These are phyloP conservation scores for Protonibea diacanthus DNA, from an alignment of 2,797 vertebrate species.

Conservation along the genomic window DNA sequence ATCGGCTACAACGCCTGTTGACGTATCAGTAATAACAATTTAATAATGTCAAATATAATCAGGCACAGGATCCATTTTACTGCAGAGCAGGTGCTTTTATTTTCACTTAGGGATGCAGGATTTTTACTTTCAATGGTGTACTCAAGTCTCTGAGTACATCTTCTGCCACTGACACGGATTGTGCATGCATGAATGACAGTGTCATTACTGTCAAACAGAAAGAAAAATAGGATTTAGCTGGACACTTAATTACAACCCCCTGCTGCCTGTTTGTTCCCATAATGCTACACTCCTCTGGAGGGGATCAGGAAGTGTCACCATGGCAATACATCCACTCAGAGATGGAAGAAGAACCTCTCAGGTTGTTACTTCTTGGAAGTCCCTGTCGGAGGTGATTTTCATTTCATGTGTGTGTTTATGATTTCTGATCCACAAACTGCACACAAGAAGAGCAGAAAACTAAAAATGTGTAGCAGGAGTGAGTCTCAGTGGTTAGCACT, in stretches of 20 bases:
- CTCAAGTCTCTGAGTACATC: neutral
- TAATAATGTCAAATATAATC: neutral
- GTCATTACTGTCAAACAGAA: slow-evolving; percentile 10
- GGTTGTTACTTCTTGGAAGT: slow-evolving; percentile 22
- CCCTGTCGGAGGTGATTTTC: slow-evolving; percentile 5
- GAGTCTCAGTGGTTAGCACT: neutral
- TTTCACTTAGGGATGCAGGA: neutral
- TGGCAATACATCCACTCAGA: slow-evolving; percentile 41
- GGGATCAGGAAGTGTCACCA: slow-evolving; percentile 42
- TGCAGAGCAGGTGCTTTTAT: neutral
- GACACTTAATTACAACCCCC: slow-evolving; percentile 19
- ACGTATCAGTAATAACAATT: neutral
- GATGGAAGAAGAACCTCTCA: slow-evolving; percentile 34
- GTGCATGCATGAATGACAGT: neutral
- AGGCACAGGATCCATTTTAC: neutral
- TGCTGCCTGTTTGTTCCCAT: slow-evolving; percentile 46
- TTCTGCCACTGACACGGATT: no score
- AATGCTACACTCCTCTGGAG: slow-evolving; percentile 36
- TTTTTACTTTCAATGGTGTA: neutral
- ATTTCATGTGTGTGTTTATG: slow-evolving; percentile 1
- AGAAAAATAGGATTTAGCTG: slow-evolving; percentile 11
- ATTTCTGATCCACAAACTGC: slow-evolving; percentile 33
- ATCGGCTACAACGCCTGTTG: neutral
- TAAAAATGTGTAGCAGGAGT: neutral
- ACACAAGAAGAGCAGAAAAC: slow-evolving; percentile 12